These are phyloP conservation scores for Akabosia matsudoensis DNA, from an alignment of 1,140 invertebrate species.

Conservation along the genomic window DNA sequence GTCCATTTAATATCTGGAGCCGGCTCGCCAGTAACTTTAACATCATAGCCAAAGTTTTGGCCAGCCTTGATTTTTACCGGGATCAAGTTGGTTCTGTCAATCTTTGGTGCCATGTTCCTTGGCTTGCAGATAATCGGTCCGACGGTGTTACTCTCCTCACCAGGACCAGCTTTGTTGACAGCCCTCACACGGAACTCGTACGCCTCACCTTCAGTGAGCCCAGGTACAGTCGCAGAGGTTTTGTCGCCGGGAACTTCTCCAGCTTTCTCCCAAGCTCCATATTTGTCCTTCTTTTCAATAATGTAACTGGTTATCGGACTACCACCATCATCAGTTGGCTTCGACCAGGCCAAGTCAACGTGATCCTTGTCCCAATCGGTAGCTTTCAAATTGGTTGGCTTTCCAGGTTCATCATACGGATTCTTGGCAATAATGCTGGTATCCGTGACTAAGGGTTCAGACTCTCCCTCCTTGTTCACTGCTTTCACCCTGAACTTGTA, in stretches of 20 bases:
- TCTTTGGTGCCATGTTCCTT: slow-evolving; percentile 77
- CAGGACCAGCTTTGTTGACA: slow-evolving; percentile 88
- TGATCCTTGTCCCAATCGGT: slow-evolving; percentile 96
- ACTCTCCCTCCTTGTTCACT: slow-evolving; percentile 94
- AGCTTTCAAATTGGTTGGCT: slow-evolving; percentile 82
- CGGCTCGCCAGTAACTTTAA: slow-evolving; percentile 80
- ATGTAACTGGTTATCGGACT: slow-evolving; percentile 82
- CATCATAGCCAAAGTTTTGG: slow-evolving; percentile 76
- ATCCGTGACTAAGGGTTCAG: slow-evolving; percentile 83
- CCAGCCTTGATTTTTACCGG: slow-evolving; percentile 84
- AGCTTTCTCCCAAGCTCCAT: slow-evolving; percentile 90
- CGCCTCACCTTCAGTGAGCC: slow-evolving; percentile 83
- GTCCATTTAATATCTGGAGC: slow-evolving; percentile 86
- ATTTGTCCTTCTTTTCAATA: slow-evolving; percentile 90
- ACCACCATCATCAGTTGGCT: slow-evolving; percentile 76
- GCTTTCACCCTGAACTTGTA: slow-evolving; percentile 94
- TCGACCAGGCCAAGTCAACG: slow-evolving; percentile 67
- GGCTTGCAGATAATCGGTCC: slow-evolving; percentile 86
- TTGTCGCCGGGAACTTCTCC: slow-evolving; percentile 73
- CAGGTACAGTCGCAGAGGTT: slow-evolving; percentile 79
- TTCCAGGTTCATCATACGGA: slow-evolving; percentile 72
- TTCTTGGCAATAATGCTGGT: slow-evolving; percentile 89
- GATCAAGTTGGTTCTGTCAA: slow-evolving; percentile 81
- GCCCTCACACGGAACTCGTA: slow-evolving; percentile 89
- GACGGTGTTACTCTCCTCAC: slow-evolving; percentile 82